Percentiles rank a stretch among this genome's conserved stretches.
These are phyloP conservation scores for Sinodicranocentrus sp. DNA, from an alignment of 2,888 invertebrate species.

Conservation along the genomic window DNA sequence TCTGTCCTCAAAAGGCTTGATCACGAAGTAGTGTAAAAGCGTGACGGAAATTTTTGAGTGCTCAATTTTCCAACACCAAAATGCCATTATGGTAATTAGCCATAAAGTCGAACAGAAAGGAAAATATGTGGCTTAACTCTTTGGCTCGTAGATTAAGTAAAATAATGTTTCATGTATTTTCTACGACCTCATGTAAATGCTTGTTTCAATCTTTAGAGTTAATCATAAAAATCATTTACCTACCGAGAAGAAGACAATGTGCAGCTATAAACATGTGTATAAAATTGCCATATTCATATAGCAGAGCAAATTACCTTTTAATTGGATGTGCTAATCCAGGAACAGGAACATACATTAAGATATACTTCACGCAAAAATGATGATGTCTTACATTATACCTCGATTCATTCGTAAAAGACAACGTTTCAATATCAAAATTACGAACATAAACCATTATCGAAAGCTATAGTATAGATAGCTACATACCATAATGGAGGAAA, in stretches of 20 bases:
- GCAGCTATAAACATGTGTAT: not conserved
- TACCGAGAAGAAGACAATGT: slow-evolving; percentile 51
- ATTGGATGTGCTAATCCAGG: slow-evolving; percentile 59
- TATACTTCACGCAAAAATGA: not conserved
- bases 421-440: slow-evolving; percentile 3
- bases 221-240: slow-evolving; percentile 63
- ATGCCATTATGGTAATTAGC: slow-evolving; percentile 67
- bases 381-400: not conserved
- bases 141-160: not conserved
- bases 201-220: not conserved
- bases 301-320: not conserved
- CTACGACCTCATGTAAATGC: slow-evolving; percentile 28
- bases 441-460: slow-evolving; percentile 3
- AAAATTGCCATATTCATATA: not conserved
- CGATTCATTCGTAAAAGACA: not conserved
- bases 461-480: not conserved
- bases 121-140: slow-evolving; percentile 17
- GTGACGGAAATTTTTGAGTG: slow-evolving; percentile 57
- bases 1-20: slow-evolving; percentile 23
- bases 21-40: slow-evolving; percentile 67
- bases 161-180: not conserved
- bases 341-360: slow-evolving; percentile 32
- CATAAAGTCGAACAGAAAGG: slow-evolving; percentile 57
- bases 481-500: slow-evolving; percentile 18
- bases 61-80: slow-evolving; percentile 58